Conservation (phyloP, 2,888 invertebrate species). For the Strigamia crassipes region DNA sequence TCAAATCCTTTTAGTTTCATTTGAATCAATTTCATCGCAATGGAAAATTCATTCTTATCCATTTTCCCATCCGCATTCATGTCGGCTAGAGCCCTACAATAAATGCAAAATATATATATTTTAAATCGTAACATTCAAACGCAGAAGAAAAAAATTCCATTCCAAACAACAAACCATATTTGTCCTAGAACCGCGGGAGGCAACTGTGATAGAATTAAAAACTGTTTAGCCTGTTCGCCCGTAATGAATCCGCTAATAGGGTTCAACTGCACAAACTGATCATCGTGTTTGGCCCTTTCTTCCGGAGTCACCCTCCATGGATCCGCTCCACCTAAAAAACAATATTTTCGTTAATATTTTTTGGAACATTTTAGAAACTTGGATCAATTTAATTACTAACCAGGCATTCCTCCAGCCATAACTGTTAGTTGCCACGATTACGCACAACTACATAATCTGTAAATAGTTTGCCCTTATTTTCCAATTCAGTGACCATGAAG, state of each 20-base stretch:
- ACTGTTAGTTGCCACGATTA: background rate
- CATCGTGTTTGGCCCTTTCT: slow-evolving; percentile 84
- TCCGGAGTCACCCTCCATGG: slow-evolving; percentile 87
- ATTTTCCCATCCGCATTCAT: slow-evolving; percentile 96
- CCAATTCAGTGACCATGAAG: background rate
- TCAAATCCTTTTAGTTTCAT: slow-evolving; percentile 90
- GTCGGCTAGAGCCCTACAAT: slow-evolving; percentile 80
- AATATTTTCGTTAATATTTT: background rate
- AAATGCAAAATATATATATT: background rate
- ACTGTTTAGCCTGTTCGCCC: slow-evolving; percentile 90
- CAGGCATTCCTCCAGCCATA: background rate
- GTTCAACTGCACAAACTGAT: slow-evolving; percentile 86
- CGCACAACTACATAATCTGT: background rate
- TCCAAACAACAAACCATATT: slow-evolving; percentile 75
- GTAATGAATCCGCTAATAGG: slow-evolving; percentile 86
- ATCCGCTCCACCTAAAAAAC: slow-evolving; percentile 62
- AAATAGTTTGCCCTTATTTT: background rate
- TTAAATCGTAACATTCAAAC: background rate
- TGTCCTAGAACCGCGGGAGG: slow-evolving; percentile 87
- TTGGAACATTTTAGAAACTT: background rate
- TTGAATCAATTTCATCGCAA: slow-evolving; percentile 95
- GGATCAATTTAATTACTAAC: background rate
- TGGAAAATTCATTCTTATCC: slow-evolving; percentile 94
- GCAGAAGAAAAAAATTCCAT: slow-evolving; percentile 48
- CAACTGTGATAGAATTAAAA: slow-evolving; percentile 89